Conservation (phyloP, 2,797 vertebrate species). For the Geotrypetes seraphini region DNA sequence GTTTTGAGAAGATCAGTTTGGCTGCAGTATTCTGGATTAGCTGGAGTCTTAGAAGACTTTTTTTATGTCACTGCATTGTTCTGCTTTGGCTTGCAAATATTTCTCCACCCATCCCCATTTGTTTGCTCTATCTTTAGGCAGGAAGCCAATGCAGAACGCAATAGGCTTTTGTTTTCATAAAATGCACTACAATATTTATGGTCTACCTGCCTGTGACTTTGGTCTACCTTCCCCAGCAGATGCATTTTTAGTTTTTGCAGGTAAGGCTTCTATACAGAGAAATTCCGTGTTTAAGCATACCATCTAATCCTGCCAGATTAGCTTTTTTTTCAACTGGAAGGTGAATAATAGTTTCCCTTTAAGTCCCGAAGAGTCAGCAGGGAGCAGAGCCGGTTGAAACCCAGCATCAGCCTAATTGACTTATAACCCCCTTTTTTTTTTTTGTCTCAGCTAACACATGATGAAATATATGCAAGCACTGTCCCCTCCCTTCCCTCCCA, state of each 20-base stretch:
- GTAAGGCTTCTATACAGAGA: slow-evolving; percentile 16
- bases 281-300: slow-evolving; percentile 23
- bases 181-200: not conserved
- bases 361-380: too few relatives aligned
- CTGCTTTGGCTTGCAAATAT: rapidly evolving
- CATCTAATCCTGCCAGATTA: slow-evolving; percentile 13
- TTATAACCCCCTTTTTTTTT: slow-evolving; percentile 6
- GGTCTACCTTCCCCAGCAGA: slow-evolving; percentile 7
- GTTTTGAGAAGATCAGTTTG: too few relatives aligned
- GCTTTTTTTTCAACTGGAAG: slow-evolving; percentile 13
- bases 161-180: slow-evolving; percentile 5
- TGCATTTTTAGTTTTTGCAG: slow-evolving; percentile 10
- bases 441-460: slow-evolving; percentile 19
- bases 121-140: not conserved
- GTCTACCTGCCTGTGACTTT: not conserved
- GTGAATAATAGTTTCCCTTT: slow-evolving; percentile 5
- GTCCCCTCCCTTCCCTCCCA: slow-evolving; percentile 12
- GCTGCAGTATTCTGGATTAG: too few relatives aligned
- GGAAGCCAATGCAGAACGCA: not conserved
- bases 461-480: slow-evolving; percentile 19
- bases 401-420: slow-evolving; percentile 1
- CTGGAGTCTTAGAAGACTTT: too few relatives aligned
- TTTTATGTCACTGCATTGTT: too few relatives aligned
- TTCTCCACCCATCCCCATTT: not conserved
- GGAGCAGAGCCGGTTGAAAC: slow-evolving; percentile 18